Percentiles rank a stretch among this genome's conserved stretches.
Evolutionary conservation across 1,140 invertebrate species (phyloP).

Genomic region (Xylocopa sonorina): DNA sequence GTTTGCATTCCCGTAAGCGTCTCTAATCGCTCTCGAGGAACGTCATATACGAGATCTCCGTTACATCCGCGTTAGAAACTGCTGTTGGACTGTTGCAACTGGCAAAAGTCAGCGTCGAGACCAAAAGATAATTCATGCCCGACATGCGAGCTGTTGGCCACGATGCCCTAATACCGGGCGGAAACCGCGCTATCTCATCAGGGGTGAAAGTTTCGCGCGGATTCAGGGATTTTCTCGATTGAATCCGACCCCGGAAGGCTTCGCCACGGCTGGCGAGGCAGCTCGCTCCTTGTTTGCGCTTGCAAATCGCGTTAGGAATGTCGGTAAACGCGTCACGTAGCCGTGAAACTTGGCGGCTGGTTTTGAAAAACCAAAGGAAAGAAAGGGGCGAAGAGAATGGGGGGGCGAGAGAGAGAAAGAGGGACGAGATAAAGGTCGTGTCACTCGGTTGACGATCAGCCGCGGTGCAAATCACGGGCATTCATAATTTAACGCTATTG

Average conservation of each 20-base stretch:
- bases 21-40: neutral
- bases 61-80: neutral
- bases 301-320: conserved; percentile 16
- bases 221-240: neutral
- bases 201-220: neutral
- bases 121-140: neutral
- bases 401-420: neutral
- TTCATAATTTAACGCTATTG: conserved; percentile 53
- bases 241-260: neutral
- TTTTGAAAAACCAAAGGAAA: neutral
- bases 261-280: neutral
- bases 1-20: neutral
- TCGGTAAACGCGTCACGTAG: conserved; percentile 36
- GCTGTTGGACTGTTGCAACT: accelerated
- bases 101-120: neutral
- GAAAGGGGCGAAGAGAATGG: neutral
- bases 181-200: neutral
- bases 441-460: conserved; percentile 34
- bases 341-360: neutral
- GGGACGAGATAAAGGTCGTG: neutral
- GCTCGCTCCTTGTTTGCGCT: neutral
- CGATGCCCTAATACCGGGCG: neutral
- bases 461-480: conserved; percentile 42
- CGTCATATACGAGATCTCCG: neutral
- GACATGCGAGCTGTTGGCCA: neutral